phyloP scores from a whole-genome alignment of 2,797 vertebrate species.

The Esox lucius region DNA sequence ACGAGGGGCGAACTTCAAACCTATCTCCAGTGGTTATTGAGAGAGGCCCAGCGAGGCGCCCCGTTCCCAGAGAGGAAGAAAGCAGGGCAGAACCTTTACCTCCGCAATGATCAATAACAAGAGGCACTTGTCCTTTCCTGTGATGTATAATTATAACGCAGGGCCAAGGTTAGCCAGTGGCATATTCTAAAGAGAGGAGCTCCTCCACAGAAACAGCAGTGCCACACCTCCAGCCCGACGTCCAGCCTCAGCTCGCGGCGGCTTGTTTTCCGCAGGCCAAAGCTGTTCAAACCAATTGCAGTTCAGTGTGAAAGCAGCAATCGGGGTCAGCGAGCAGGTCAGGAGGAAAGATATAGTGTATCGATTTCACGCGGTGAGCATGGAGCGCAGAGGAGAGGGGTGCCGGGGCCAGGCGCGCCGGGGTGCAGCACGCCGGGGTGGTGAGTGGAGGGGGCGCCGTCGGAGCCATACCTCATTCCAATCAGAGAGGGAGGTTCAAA shows the following conservation, averaged over 20 bases:
- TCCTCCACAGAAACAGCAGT: conserved; percentile 32
- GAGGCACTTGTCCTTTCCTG: conserved; percentile 66
- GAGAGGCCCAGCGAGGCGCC: neutral
- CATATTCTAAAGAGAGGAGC: conserved; percentile 65
- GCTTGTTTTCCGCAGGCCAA: conserved; percentile 80
- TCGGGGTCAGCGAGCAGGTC: conserved; percentile 86
- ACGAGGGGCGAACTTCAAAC: neutral
- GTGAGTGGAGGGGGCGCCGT: conserved; percentile 48
- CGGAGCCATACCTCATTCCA: conserved; percentile 76
- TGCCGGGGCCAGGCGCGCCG: conserved; percentile 50
- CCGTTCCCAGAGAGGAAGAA: conserved; percentile 20
- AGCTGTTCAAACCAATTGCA: conserved; percentile 87
- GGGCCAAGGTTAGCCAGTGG: conserved; percentile 48
- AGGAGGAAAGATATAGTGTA: conserved; percentile 89
- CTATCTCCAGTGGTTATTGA: neutral
- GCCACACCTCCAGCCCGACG: conserved; percentile 28
- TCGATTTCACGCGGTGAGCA: conserved; percentile 84
- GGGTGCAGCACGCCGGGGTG: conserved; percentile 10
- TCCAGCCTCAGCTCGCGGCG: conserved; percentile 31
- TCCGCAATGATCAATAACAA: conserved; percentile 60
- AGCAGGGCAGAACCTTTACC: conserved; percentile 27
- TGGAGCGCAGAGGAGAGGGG: conserved; percentile 68
- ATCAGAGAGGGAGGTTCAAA: conserved; percentile 71
- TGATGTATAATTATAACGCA: conserved; percentile 84
- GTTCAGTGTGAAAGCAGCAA: conserved; percentile 85